Evolutionary conservation across 2,113 vertebrate genomes (phyloP), one percentile per base, ranked within the genome.

Genomic region (Semnornis frantzii): DNA sequence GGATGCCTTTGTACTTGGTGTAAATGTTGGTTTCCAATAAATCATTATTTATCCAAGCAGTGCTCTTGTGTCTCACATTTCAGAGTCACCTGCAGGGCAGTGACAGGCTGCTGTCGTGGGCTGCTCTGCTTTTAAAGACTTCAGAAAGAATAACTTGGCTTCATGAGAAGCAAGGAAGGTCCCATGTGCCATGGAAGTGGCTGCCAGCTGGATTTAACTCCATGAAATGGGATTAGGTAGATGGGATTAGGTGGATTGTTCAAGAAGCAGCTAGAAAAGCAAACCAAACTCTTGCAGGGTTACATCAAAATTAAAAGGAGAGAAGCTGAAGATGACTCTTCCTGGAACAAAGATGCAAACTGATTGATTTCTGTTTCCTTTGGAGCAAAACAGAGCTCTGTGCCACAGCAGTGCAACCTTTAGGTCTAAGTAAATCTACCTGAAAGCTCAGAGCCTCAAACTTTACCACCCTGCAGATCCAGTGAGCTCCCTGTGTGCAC

Each of bases 11-110:
- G 37, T 85, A 55, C 15, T 44, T 59, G 16, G 9, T 79, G 46
- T 83, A 50, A 81, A 48, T 84, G 79, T 25, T 85, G 57, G 19
- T 87, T 95, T 92, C 72, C 39, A 91, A 94, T 94, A 91, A 96
- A 95, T 73, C 9, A 7, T 82, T 87, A 55, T 85, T 87, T 82
- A 8, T 76, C 78, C 27, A 30, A 58, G 50, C 25, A 33, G 31
- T 74, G 48, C 42, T 89, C 17, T 81, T 11, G 0, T 84, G 25
- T 87, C 25, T 75, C 31, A 10, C 1, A 1, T 60, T 63, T 81
- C n/a, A 46, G 31, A 81, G 62, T 71, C 34, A 55, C 44, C 2
- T 28, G 54, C 54, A 93, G 76, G 30, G 52, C 39, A 90, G 65
- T 48, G 68, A 39, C 39, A 80, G n/a, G 50, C 39, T 93, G 72